Percentiles rank a stretch among this genome's conserved stretches.
Evolutionary conservation across 2,797 vertebrate species (phyloP).

Genomic region (Hemibagrus guttatus): DNA sequence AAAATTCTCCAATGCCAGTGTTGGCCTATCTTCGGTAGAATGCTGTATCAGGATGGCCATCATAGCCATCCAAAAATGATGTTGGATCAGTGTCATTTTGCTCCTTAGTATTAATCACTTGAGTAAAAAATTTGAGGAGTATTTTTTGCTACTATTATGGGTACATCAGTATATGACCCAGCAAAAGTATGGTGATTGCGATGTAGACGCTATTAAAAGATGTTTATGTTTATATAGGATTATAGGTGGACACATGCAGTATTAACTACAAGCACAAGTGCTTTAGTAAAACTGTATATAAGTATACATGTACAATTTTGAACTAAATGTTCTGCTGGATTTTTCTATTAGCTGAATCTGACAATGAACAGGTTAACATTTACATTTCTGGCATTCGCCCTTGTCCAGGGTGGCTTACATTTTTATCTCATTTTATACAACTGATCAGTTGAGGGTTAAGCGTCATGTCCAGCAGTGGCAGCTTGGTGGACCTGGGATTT

Average conservation of each 20-base stretch:
- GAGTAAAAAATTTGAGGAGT: not conserved
- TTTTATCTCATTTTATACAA: too few species aligned
- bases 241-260: not conserved
- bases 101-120: not conserved
- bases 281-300: not conserved
- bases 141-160: not conserved
- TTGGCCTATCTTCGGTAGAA: not conserved
- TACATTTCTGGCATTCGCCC: too few species aligned
- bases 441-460: too few species aligned
- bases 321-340: not conserved
- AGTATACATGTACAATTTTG: not conserved
- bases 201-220: not conserved
- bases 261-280: not conserved
- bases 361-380: too few species aligned
- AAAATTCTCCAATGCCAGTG: not conserved
- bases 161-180: not conserved
- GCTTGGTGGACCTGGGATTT: too few species aligned
- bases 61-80: not conserved
- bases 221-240: not conserved
- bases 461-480: too few species aligned
- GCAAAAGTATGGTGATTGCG: not conserved
- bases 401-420: too few species aligned
- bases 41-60: not conserved
- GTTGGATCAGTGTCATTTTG: not conserved
- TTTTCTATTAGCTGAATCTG: not conserved